Percentiles rank a stretch among this genome's conserved stretches.
phyloP scores from a whole-genome alignment of 2,888 invertebrate species.

The Rosalia funebris region DNA sequence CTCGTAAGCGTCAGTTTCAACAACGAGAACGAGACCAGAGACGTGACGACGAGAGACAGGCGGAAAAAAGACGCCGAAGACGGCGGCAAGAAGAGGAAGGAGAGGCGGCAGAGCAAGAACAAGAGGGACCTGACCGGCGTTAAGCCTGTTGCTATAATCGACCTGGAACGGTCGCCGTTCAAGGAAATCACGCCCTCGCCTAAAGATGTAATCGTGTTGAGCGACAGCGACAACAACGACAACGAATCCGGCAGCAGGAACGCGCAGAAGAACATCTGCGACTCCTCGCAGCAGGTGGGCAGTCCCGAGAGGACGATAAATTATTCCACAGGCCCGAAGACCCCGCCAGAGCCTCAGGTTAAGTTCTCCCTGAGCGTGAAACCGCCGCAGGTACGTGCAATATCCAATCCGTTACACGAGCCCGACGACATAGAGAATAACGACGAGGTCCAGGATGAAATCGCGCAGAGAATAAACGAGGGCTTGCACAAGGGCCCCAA shows the following conservation, averaged over 20 bases:
- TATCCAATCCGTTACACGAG: constrained; percentile 72
- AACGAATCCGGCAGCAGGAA: constrained; percentile 57
- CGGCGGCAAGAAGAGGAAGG: constrained; percentile 57
- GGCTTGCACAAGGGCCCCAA: constrained; percentile 73
- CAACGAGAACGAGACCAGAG: constrained; percentile 68
- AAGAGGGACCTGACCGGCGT: constrained; percentile 60
- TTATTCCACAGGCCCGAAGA: constrained; percentile 74
- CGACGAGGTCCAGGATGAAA: constrained; percentile 47
- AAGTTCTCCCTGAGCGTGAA: constrained; percentile 72
- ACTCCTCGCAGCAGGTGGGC: constrained; percentile 56
- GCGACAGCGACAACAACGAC: constrained; percentile 79
- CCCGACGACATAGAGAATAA: constrained; percentile 65
- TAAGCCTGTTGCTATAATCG: constrained; percentile 87
- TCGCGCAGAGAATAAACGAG: constrained; percentile 32
- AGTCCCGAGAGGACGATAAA: constrained; percentile 57
- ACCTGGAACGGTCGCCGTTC: constrained; percentile 86
- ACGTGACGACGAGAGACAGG: constrained; percentile 55
- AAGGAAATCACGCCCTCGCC: constrained; percentile 84
- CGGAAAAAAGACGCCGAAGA: constrained; percentile 64
- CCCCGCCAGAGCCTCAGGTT: constrained; percentile 77
- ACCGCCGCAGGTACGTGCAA: constrained; percentile 66
- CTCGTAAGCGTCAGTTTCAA: constrained; percentile 92
- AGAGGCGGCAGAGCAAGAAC: constrained; percentile 59
- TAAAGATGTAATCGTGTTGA: constrained; percentile 82
- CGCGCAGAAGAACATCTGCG: constrained; percentile 48